phyloP scores from a whole-genome alignment of 2,113 vertebrate genomes.

The Egretta garzetta region DNA sequence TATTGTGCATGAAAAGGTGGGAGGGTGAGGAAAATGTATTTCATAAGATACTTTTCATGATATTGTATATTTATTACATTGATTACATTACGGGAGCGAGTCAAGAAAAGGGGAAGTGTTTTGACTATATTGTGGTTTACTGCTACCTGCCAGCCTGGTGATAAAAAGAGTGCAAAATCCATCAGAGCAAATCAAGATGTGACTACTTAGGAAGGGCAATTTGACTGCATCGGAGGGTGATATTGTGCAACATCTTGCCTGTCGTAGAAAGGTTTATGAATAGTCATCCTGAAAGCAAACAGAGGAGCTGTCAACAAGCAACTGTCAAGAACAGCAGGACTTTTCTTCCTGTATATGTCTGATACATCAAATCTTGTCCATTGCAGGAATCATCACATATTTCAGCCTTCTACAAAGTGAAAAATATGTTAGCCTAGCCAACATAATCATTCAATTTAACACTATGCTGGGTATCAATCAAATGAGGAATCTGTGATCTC shows the following conservation, averaged over 20 bases:
- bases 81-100: background rate
- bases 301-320: background rate
- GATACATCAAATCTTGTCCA: background rate
- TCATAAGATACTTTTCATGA: background rate
- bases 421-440: background rate
- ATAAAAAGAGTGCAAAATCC: background rate
- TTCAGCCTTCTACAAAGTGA: background rate
- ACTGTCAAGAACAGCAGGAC: background rate
- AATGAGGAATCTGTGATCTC: background rate
- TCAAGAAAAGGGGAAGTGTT: background rate
- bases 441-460: background rate
- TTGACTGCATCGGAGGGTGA: background rate
- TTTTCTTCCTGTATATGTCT: background rate
- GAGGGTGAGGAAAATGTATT: background rate
- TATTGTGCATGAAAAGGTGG: background rate
- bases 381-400: background rate
- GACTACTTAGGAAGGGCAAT: background rate
- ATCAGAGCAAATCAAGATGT: background rate
- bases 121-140: background rate
- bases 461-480: background rate
- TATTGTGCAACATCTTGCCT: background rate
- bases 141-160: background rate
- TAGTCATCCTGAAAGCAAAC: constrained; percentile 13
- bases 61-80: background rate
- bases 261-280: background rate